These are phyloP conservation scores for Toxotes jaculatrix DNA, from an alignment of 2,113 vertebrate genomes.

Conservation along the genomic window DNA sequence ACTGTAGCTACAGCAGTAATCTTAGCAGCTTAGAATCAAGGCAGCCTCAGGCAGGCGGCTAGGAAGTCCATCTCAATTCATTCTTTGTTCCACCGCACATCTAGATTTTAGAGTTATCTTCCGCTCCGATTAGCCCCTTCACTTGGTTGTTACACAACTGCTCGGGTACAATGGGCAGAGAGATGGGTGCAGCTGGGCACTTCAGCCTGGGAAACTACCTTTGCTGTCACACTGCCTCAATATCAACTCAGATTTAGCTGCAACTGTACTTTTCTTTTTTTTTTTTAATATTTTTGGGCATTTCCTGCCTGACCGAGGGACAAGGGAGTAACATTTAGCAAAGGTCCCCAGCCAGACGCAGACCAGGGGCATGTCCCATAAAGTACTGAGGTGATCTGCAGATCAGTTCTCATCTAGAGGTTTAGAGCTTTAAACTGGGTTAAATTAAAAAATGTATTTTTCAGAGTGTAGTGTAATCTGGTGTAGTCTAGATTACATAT, in stretches of 20 bases:
- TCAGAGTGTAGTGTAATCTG: no score
- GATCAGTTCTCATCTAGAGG: background rate
- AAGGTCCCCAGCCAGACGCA: background rate
- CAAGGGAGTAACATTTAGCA: background rate
- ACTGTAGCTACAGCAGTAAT: no score
- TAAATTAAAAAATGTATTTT: no score
- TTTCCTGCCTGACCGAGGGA: background rate
- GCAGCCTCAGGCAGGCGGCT: conserved; percentile 51
- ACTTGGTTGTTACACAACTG: conserved; percentile 57
- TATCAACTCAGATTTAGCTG: conserved; percentile 8
- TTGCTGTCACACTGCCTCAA: conserved; percentile 25
- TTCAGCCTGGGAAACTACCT: conserved; percentile 41
- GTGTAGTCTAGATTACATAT: no score
- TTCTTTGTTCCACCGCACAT: conserved; percentile 51
- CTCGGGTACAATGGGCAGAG: conserved; percentile 27
- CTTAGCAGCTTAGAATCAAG: conserved; percentile 51
- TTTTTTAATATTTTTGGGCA: background rate
- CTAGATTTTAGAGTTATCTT: conserved; percentile 57
- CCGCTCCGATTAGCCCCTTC: conserved; percentile 56
- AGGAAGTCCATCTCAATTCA: conserved; percentile 63
- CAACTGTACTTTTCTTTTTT: background rate
- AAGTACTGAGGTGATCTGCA: background rate
- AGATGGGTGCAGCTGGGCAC: conserved; percentile 40
- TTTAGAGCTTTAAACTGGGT: no score
- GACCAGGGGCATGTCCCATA: background rate